A percentile compares a stretch with the other conserved stretches of the same genome.
phyloP scores from a whole-genome alignment of 2,797 vertebrate genomes.

The Sphenodon punctatus region DNA sequence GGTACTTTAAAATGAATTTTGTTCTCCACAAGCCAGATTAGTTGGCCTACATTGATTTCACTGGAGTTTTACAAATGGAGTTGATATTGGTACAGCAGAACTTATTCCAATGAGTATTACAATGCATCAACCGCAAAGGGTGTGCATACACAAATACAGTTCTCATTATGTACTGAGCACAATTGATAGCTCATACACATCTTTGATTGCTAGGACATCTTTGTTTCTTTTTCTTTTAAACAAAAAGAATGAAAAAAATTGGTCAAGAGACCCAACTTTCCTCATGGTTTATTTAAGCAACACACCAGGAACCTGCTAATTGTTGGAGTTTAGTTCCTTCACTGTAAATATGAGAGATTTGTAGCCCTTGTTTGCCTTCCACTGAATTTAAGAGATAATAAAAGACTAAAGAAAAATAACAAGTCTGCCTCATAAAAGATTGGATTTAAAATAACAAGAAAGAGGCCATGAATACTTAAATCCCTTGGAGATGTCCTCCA shows the following conservation, averaged over 20 bases:
- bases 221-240: neutral
- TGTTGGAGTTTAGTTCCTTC: neutral
- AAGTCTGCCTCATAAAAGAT: slow-evolving; percentile 47
- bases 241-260: neutral
- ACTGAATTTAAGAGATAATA: slow-evolving; percentile 51
- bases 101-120: neutral
- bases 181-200: neutral
- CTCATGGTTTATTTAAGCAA: slow-evolving; percentile 24
- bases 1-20: neutral
- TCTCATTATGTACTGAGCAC: neutral
- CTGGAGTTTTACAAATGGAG: neutral
- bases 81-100: neutral
- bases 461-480: slow-evolving; percentile 50
- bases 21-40: neutral
- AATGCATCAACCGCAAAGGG: neutral
- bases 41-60: neutral
- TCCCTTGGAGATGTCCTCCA: slow-evolving; percentile 46
- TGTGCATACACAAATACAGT: neutral
- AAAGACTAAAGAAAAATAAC: slow-evolving; percentile 54
- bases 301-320: neutral
- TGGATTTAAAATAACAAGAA: slow-evolving; percentile 51
- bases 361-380: slow-evolving; percentile 16
- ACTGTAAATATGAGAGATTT: slow-evolving; percentile 37
- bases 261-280: neutral
- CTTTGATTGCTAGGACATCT: neutral